Evolutionary conservation across 1,140 invertebrate genomes (phyloP), one percentile per base, ranked within the genome.

Genomic region (Stenopsyche tienmushanensis): DNA sequence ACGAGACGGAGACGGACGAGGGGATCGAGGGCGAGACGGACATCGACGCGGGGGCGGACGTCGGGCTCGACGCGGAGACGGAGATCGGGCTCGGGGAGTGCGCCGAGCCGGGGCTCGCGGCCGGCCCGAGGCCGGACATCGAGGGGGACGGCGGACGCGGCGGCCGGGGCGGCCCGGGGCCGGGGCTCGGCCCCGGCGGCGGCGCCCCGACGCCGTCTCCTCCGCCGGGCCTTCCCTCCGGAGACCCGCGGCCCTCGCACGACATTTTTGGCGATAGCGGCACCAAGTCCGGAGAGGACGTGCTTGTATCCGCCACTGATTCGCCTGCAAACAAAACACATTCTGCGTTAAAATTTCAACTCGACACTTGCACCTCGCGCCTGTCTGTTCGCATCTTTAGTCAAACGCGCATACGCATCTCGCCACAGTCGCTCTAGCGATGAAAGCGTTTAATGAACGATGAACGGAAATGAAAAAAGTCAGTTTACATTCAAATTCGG

Each of bases 231-330:
- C 77, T 88, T 88, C 73, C 54, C 53, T 70, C 68, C 2, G 68
- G 78, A 70, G 76, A 75, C 71, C 75, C 77, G 72, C 78, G 76
- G 65, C 74, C 83, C 73, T 79, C 78, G 76, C 80, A 84, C 77
- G 80, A 83, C 78, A 86, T 84, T 76, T 86, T 86, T 76, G 89
- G 89, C 72, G 89, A 90, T 73, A 87, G 89, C 77, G 88, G 88
- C 75, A 88, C 85, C 65, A 90, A 85, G 78, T 92, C 90, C 74
- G 90, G 90, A 73, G 91, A 93, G 73, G 90, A 92, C 73, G 90
- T 92, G 79, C 90, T 92, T 73, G 91, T 92, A 80, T 94, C 92
- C 74, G 90, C 90, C 80, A 92, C 88, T 77, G 91, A 93, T 84
- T 92, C 91, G 79, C 88, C 89, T 90, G 84, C 59, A 81, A 75